phyloP scores from a whole-genome alignment of 2,113 vertebrate genomes.

The Spea bombifrons region DNA sequence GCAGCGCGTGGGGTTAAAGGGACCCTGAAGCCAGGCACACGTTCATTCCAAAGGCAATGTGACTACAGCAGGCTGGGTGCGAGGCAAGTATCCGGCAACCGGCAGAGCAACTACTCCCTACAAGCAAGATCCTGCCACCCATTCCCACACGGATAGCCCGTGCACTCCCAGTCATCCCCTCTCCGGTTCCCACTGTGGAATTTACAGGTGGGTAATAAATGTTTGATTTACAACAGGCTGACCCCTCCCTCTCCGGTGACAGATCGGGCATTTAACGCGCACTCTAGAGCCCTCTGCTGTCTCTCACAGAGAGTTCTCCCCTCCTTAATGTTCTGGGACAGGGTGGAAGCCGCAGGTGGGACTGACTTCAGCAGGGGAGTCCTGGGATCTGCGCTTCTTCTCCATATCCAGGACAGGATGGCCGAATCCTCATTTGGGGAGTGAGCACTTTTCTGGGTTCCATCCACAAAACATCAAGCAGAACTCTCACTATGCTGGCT shows the following conservation, averaged over 20 bases:
- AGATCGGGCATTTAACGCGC: not conserved
- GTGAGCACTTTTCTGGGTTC: too few species aligned
- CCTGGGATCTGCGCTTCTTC: not conserved
- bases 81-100: not conserved
- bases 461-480: too few species aligned
- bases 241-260: constrained; percentile 22
- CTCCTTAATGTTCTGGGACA: not conserved
- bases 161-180: not conserved
- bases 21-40: not conserved
- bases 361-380: too few species aligned
- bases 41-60: not conserved
- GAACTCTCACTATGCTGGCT: too few species aligned
- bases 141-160: not conserved
- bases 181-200: constrained; percentile 7
- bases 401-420: not conserved
- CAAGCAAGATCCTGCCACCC: not conserved
- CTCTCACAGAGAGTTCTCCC: not conserved
- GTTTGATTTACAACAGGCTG: constrained; percentile 9
- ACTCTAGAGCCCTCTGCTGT: constrained; percentile 16
- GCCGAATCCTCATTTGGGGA: not conserved
- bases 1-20: not conserved
- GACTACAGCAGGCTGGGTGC: constrained; percentile 1
- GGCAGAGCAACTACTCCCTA: not conserved
- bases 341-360: not conserved
- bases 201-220: constrained; percentile 36